Base-by-base conservation (phyloP, 2,797 vertebrate species). In the Melopsittacus undulatus region DNA sequence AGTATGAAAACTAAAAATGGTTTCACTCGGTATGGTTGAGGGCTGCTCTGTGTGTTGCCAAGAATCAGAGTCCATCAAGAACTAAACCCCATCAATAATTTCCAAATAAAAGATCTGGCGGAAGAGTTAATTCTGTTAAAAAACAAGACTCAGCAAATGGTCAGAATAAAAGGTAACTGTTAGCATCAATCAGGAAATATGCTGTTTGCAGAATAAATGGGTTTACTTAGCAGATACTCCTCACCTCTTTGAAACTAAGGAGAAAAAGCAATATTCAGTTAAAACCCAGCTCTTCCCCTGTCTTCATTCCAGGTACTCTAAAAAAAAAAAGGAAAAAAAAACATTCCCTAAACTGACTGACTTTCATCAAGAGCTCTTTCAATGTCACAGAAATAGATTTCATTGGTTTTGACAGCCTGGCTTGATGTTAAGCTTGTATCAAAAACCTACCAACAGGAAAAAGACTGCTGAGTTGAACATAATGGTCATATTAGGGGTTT, bases 321-420 rank as follows among this genome's bases (percentile, higher is more conserved):
- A 38, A 88, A 80, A 49, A 80, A 49, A 52, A 10, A 45, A n/a
- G 48, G n/a, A 36, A 27, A 66, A 26, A 54, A 16, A 21, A 52
- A 13, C 12, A 8, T 78, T 38, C 49, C 64, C 59, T 83, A 64
- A 89, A 85, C 42, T 78, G 83, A 97, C 67, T 94, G 92, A 87
- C 90, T 97, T 96, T 95, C 36, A 38, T 95, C 90, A 93, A 72
- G 86, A 92, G 89, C 66, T 84, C 72, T 87, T 94, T 95, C 94
- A 94, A 73, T 95, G 95, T 95, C 90, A 89, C 64, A 84, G 89
- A 94, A 97, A 94, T 73, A 92, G 94, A 92, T 94, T 95, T 95
- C 94, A 92, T 89, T 94, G 91, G 90, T 77, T 96, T 96, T 92
- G 94, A 93, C 90, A 94, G 91, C 86, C 86, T 90, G 86, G 87